Evolutionary conservation across 2,888 invertebrate genomes (phyloP).

Genomic region (Bellardia bayeri): DNA sequence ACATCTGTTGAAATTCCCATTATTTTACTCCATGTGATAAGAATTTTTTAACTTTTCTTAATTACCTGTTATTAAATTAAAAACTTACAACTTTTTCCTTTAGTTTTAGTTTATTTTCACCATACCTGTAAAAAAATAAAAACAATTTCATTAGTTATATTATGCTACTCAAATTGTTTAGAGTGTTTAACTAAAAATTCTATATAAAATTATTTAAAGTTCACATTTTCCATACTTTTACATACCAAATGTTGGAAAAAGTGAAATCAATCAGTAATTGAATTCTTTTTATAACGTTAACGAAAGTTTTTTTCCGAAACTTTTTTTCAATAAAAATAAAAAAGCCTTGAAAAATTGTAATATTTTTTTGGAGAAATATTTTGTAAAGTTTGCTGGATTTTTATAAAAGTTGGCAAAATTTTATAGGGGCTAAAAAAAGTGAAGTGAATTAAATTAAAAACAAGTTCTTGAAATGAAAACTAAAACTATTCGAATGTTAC

Average conservation of each 20-base stretch:
- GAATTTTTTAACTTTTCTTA: background rate
- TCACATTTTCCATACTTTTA: background rate
- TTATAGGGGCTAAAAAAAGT: background rate
- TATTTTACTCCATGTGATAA: background rate
- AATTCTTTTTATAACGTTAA: conserved; percentile 22
- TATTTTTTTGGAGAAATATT: conserved; percentile 7
- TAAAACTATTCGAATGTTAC: background rate
- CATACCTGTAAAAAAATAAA: conserved; percentile 31
- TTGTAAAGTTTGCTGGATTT: conserved; percentile 17
- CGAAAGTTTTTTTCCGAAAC: conserved; percentile 24
- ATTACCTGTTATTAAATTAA: background rate
- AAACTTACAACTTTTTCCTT: background rate
- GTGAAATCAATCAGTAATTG: conserved; percentile 55
- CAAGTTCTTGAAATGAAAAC: background rate
- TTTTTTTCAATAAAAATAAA: background rate
- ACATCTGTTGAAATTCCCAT: too few species aligned
- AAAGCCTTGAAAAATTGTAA: conserved; percentile 17
- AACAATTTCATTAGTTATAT: too few species aligned
- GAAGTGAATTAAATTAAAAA: background rate
- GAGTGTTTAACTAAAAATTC: background rate
- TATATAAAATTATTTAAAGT: background rate
- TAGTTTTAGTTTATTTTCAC: background rate
- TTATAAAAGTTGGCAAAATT: background rate
- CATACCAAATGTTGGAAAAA: conserved; percentile 6
- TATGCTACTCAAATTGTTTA: too few species aligned